Percentiles rank a stretch among this genome's conserved stretches.
These are phyloP conservation scores for Lagopus muta DNA, from an alignment of 2,113 vertebrate genomes.

Conservation along the genomic window DNA sequence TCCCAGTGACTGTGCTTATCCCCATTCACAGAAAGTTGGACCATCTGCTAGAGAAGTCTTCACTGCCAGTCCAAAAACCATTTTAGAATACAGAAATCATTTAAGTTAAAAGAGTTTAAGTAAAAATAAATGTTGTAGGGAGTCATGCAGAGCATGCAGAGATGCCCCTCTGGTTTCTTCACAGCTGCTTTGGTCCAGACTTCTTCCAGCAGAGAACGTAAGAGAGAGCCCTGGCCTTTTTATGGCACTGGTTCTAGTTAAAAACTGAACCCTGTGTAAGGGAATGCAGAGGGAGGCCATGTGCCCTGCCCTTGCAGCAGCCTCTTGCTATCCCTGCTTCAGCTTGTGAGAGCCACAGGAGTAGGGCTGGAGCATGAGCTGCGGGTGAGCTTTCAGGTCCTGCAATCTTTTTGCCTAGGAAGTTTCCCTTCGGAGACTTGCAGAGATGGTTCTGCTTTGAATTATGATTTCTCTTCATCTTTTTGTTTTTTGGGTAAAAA, in stretches of 20 bases:
- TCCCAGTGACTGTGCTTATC: neutral
- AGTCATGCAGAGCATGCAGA: neutral
- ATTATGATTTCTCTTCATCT: conserved; percentile 36
- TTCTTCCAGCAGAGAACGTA: neutral
- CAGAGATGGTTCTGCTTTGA: conserved; percentile 36
- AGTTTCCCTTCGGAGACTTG: conserved; percentile 39
- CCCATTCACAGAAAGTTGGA: neutral
- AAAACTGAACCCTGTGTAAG: neutral
- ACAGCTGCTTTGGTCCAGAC: neutral
- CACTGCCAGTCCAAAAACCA: neutral
- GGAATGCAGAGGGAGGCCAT: neutral
- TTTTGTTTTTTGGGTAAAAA: conserved; percentile 55
- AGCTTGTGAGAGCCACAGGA: neutral
- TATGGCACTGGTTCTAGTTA: neutral
- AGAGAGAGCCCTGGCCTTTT: neutral
- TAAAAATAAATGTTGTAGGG: neutral
- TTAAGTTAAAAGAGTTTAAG: neutral
- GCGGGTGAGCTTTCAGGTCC: neutral
- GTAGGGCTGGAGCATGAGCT: neutral
- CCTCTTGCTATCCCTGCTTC: neutral
- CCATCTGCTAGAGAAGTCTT: neutral
- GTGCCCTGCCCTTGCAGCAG: neutral
- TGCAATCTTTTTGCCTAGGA: conserved; percentile 14
- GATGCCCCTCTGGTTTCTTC: neutral
- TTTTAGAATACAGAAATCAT: neutral